Percentiles rank a stretch among this genome's conserved stretches.
Conservation (phyloP, 2,888 invertebrate species). For the Caenorhabditis sp. region DNA sequence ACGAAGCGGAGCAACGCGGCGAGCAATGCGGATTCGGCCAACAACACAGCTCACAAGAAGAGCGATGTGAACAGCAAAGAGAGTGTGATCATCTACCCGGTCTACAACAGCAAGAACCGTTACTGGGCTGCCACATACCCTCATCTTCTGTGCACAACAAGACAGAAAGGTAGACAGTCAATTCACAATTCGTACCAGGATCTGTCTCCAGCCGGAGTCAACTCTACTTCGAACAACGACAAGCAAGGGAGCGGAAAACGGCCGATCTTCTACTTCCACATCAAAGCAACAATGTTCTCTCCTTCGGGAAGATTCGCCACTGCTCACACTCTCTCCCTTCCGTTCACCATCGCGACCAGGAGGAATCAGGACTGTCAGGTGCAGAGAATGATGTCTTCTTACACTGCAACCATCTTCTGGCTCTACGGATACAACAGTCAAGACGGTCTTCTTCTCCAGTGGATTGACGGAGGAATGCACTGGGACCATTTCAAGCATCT, state of each 20-base stretch:
- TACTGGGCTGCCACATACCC: conserved; percentile 78
- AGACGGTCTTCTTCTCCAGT: conserved; percentile 74
- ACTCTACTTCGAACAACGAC: conserved; percentile 38
- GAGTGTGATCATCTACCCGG: conserved; percentile 72
- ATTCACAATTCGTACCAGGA: conserved; percentile 73
- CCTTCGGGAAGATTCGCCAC: conserved; percentile 75
- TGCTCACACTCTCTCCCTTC: conserved; percentile 78
- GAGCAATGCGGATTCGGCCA: conserved; percentile 64
- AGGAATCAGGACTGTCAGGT: conserved; percentile 79
- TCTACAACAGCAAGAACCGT: conserved; percentile 71
- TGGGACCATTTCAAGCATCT: conserved; percentile 78
- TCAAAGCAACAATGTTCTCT: conserved; percentile 74
- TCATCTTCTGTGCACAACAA: conserved; percentile 76
- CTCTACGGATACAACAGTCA: conserved; percentile 74
- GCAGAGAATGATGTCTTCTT: conserved; percentile 79
- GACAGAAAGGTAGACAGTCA: conserved; percentile 75
- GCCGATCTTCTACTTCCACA: conserved; percentile 78
- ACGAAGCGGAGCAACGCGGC: conserved; percentile 73
- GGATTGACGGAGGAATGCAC: conserved; percentile 73
- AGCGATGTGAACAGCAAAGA: conserved; percentile 77
- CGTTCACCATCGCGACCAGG: conserved; percentile 77
- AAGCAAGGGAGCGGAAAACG: conserved; percentile 73
- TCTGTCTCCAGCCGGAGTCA: conserved; percentile 66
- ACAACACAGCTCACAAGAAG: conserved; percentile 77
- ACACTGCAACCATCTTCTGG: conserved; percentile 79